Evolutionary conservation across 1,140 invertebrate species (phyloP).

Genomic region (Anoplophora glabripennis): DNA sequence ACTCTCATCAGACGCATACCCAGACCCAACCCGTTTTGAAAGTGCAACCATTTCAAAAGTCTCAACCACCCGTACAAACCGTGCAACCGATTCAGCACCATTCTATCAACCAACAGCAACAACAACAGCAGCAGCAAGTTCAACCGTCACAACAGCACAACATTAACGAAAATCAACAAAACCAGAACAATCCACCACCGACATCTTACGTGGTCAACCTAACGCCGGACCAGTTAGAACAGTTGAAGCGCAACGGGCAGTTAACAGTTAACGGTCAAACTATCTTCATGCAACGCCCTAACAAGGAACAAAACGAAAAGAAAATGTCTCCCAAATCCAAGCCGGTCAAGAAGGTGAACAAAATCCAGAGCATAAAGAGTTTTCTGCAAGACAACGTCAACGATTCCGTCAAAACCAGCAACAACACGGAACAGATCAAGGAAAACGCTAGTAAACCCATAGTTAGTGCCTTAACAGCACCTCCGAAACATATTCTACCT

Average conservation of each 20-base stretch:
- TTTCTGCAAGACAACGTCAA: slow-evolving; percentile 28
- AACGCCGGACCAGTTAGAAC: slow-evolving; percentile 47
- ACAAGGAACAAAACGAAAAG: slow-evolving; percentile 39
- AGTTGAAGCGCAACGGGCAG: slow-evolving; percentile 47
- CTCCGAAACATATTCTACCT: slow-evolving; percentile 30
- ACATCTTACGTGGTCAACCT: slow-evolving; percentile 49
- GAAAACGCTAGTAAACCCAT: slow-evolving; percentile 25
- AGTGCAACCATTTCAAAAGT: slow-evolving; percentile 45
- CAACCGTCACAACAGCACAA: slow-evolving; percentile 29
- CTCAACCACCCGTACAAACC: slow-evolving; percentile 43
- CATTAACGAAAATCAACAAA: slow-evolving; percentile 19
- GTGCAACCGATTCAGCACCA: slow-evolving; percentile 40
- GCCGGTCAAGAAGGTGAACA: slow-evolving; percentile 36
- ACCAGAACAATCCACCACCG: slow-evolving; percentile 29
- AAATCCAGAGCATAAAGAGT: slow-evolving; percentile 27
- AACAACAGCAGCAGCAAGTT: slow-evolving; percentile 29
- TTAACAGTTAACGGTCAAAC: slow-evolving; percentile 49
- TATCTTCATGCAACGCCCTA: slow-evolving; percentile 48
- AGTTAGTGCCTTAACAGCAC: slow-evolving; percentile 25
- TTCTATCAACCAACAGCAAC: slow-evolving; percentile 19
- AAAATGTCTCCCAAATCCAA: slow-evolving; percentile 46
- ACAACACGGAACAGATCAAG: slow-evolving; percentile 22
- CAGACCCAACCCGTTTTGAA: slow-evolving; percentile 40
- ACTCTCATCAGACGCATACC: slow-evolving; percentile 28
- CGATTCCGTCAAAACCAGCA: slow-evolving; percentile 20